Evolutionary conservation across 2,888 invertebrate genomes (phyloP).

Genomic region (Abscondita cerata): DNA sequence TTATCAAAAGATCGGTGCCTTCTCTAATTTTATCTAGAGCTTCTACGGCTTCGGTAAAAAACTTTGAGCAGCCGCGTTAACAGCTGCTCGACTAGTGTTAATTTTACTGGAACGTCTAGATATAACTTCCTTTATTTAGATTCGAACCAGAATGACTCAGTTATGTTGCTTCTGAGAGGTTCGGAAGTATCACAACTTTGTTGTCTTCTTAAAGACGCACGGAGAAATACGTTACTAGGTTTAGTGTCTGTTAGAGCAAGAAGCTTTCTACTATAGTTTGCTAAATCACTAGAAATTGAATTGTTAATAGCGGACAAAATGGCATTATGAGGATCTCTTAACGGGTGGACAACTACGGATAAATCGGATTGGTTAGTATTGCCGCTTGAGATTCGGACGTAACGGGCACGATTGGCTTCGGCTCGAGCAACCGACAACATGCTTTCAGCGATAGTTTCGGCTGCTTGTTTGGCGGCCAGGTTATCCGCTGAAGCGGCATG

Average conservation of each 20-base stretch:
- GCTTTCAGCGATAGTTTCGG: constrained; percentile 88
- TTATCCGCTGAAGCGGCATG: constrained; percentile 96
- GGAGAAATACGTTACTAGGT: constrained; percentile 42
- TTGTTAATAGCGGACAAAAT: constrained; percentile 76
- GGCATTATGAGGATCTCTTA: constrained; percentile 70
- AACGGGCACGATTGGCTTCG: constrained; percentile 69
- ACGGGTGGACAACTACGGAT: constrained; percentile 65
- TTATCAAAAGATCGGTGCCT: constrained; percentile 74
- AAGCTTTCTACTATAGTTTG: constrained; percentile 88
- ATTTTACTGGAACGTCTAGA: constrained; percentile 51
- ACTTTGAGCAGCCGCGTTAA: constrained; percentile 56
- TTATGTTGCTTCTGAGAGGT: constrained; percentile 46
- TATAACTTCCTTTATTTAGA: constrained; percentile 49
- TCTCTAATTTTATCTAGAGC: constrained; percentile 72
- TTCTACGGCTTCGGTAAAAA: constrained; percentile 66
- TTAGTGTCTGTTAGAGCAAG: constrained; percentile 69
- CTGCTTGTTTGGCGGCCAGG: constrained; percentile 83
- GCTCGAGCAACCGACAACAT: constrained; percentile 76
- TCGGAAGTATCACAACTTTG: constrained; percentile 52
- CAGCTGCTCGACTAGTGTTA: constrained; percentile 52
- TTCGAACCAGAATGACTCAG: constrained; percentile 51
- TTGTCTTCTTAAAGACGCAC: constrained; percentile 46
- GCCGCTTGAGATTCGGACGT: constrained; percentile 60
- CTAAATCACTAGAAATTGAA: constrained; percentile 75
- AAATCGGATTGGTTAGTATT: constrained; percentile 64